phyloP scores from a whole-genome alignment of 2,888 invertebrate genomes.

The Junonia oenone region DNA sequence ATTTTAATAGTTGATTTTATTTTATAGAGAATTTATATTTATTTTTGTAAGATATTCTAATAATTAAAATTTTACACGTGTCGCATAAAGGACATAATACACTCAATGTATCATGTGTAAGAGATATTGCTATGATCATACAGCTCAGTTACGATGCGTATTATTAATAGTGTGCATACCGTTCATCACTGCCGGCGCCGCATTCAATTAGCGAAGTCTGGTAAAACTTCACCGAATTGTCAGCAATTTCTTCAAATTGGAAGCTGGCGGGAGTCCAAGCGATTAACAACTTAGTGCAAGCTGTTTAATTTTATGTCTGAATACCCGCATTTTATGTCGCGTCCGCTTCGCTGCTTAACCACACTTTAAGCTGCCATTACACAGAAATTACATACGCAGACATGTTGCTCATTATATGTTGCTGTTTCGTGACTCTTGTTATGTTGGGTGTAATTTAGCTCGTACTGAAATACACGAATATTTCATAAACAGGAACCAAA shows the following conservation, averaged over 20 bases:
- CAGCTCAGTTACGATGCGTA: not conserved
- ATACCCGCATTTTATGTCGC: conserved; percentile 39
- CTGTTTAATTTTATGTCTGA: conserved; percentile 66
- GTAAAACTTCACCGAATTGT: conserved; percentile 34
- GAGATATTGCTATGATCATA: not conserved
- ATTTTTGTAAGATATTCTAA: no score
- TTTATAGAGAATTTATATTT: no score
- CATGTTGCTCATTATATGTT: conserved; percentile 6
- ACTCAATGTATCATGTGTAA: not conserved
- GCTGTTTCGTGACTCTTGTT: not conserved
- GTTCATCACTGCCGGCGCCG: conserved; percentile 12
- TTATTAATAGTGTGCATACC: not conserved
- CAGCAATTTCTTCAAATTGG: conserved; percentile 66
- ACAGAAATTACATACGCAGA: conserved; percentile 1
- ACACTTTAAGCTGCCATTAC: conserved; percentile 6
- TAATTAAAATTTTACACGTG: no score
- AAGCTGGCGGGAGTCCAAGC: conserved; percentile 59
- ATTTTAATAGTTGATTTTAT: no score
- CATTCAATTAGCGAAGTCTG: conserved; percentile 25
- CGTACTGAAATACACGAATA: not conserved
- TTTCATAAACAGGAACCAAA: not conserved
- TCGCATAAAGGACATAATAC: no score
- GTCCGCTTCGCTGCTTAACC: conserved; percentile 6
- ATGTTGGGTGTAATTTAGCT: not conserved
- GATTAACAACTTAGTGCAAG: conserved; percentile 64